These are phyloP conservation scores for Callospermophilus lateralis DNA, from an alignment of 2,113 vertebrate genomes.

Conservation along the genomic window DNA sequence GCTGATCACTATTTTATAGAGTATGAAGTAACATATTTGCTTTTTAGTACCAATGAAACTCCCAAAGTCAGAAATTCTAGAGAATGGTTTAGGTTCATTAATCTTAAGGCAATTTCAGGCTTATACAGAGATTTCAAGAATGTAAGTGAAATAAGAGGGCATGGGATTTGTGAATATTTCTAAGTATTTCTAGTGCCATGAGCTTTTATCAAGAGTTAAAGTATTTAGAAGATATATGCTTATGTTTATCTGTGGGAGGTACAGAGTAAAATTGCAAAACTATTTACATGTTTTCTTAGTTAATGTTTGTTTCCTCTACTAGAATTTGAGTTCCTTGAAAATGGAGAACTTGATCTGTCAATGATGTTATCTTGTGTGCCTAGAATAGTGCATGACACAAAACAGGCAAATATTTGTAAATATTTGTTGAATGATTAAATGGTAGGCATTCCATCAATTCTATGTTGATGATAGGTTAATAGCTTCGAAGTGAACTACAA, in stretches of 20 bases:
- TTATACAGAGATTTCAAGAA: conserved; percentile 45
- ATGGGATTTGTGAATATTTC: conserved; percentile 61
- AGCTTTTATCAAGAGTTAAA: conserved; percentile 51
- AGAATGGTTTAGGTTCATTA: conserved; percentile 39
- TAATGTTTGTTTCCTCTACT: conserved; percentile 40
- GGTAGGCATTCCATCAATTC: neutral
- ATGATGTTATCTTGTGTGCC: neutral
- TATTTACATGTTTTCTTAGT: conserved; percentile 47
- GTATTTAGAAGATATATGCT: conserved; percentile 21
- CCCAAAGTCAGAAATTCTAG: conserved; percentile 28
- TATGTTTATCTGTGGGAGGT: neutral
- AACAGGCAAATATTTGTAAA: neutral
- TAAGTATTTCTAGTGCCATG: conserved; percentile 33
- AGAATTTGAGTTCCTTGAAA: conserved; percentile 47
- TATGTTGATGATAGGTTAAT: neutral
- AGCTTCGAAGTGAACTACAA: conserved; percentile 6
- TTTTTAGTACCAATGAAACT: neutral
- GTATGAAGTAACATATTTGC: neutral
- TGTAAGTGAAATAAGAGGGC: conserved; percentile 14
- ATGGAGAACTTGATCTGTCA: conserved; percentile 29
- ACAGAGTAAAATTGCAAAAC: neutral
- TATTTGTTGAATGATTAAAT: conserved; percentile 43
- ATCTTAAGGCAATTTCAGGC: conserved; percentile 51
- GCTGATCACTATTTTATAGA: neutral
- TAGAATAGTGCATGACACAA: neutral